These are phyloP conservation scores for Hirudo medicinalis DNA, from an alignment of 1,140 invertebrate species.

Conservation along the genomic window DNA sequence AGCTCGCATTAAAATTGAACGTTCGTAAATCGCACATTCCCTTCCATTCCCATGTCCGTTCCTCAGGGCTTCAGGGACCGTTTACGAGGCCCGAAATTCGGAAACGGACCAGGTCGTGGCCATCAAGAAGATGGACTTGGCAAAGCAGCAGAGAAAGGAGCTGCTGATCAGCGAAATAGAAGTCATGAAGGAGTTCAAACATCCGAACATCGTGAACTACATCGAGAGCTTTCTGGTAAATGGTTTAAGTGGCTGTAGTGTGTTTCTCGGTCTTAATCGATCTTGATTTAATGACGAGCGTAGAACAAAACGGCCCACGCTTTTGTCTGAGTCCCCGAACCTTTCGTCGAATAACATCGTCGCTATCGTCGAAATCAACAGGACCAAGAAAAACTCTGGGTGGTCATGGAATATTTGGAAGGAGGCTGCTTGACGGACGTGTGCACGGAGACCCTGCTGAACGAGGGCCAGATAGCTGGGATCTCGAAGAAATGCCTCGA, in stretches of 20 bases:
- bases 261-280: too few relatives aligned
- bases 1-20: too few relatives aligned
- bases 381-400: slow-evolving; percentile 45
- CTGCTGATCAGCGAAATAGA: slow-evolving; percentile 46
- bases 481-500: slow-evolving; percentile 51
- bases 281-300: too few relatives aligned
- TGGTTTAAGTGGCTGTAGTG: too few relatives aligned
- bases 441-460: slow-evolving; percentile 46
- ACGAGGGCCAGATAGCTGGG: slow-evolving; percentile 82
- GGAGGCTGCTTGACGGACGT: slow-evolving; percentile 48
- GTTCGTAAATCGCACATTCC: neutral
- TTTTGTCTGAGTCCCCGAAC: neutral
- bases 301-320: too few relatives aligned
- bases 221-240: slow-evolving; percentile 76
- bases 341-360: too few relatives aligned
- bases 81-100: slow-evolving; percentile 37
- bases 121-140: slow-evolving; percentile 45
- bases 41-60: neutral
- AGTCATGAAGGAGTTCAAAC: slow-evolving; percentile 38
- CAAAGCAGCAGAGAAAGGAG: slow-evolving; percentile 45
- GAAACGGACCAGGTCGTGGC: slow-evolving; percentile 37
- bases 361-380: too few relatives aligned
- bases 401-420: slow-evolving; percentile 48
- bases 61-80: slow-evolving; percentile 42
- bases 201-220: slow-evolving; percentile 51